These are phyloP conservation scores for Phylloscopus trochilus DNA, from an alignment of 2,113 vertebrate species.

Conservation along the genomic window DNA sequence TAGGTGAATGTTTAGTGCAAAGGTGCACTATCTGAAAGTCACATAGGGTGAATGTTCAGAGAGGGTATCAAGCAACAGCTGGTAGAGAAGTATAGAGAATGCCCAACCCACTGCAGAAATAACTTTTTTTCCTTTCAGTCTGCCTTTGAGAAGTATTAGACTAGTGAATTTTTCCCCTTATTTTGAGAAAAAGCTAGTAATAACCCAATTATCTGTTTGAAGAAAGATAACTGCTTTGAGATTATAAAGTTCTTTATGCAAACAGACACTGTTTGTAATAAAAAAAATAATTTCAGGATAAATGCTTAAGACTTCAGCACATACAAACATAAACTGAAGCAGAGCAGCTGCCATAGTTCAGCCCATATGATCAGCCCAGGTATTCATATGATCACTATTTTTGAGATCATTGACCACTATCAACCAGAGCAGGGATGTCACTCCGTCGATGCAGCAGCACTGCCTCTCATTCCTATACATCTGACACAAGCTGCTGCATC, in stretches of 20 bases:
- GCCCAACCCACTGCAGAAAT: background rate
- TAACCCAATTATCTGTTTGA: background rate
- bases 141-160: background rate
- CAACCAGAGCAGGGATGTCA: background rate
- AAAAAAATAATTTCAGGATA: background rate
- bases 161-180: background rate
- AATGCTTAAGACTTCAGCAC: background rate
- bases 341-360: background rate
- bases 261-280: background rate
- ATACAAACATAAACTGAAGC: background rate
- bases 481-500: background rate
- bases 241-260: background rate
- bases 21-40: background rate
- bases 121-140: background rate
- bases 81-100: constrained; percentile 17
- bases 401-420: background rate
- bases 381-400: background rate
- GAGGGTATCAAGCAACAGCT: constrained; percentile 60
- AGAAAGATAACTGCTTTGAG: background rate
- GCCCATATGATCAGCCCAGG: background rate
- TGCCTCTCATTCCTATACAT: background rate
- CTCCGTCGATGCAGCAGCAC: background rate
- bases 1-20: constrained; percentile 51
- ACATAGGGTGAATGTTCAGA: background rate
- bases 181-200: background rate